Percentiles rank a stretch among this genome's conserved stretches.
Evolutionary conservation across 2,113 vertebrate genomes (phyloP).

Genomic region (Scatophagus argus): DNA sequence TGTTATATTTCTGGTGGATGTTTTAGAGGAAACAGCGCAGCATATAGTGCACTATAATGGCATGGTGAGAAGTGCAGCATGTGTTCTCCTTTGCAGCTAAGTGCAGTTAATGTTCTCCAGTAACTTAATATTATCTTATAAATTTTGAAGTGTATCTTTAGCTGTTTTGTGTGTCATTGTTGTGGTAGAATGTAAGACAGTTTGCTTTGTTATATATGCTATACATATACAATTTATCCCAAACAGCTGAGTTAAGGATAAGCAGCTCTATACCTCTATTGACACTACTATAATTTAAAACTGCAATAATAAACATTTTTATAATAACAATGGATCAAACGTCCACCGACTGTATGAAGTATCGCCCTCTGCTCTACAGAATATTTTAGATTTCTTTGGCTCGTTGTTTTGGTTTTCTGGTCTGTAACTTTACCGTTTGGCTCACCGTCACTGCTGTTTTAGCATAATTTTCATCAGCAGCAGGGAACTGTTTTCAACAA

Average conservation of each 20-base stretch:
- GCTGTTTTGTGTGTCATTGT: constrained; percentile 15
- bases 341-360: too few relatives aligned
- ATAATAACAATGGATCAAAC: not conserved
- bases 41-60: constrained; percentile 37
- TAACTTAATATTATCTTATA: constrained; percentile 7
- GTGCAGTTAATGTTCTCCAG: constrained; percentile 37
- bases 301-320: not conserved
- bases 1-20: constrained; percentile 53
- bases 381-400: not conserved
- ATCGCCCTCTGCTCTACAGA: too few relatives aligned
- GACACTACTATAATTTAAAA: not conserved
- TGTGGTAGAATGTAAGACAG: not conserved
- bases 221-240: not conserved
- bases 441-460: too few relatives aligned
- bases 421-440: too few relatives aligned
- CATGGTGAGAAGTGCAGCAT: constrained; percentile 13
- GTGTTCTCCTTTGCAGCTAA: constrained; percentile 37
- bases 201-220: not conserved
- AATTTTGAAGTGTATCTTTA: not conserved
- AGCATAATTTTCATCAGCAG: too few relatives aligned
- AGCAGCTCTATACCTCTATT: not conserved
- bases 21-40: constrained; percentile 42
- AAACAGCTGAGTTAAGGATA: not conserved
- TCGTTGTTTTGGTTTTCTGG: not conserved
- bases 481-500: too few relatives aligned